A percentile compares a stretch with the other conserved stretches of the same genome.
phyloP scores from a whole-genome alignment of 2,113 vertebrate genomes.

The Perca schrenkii region DNA sequence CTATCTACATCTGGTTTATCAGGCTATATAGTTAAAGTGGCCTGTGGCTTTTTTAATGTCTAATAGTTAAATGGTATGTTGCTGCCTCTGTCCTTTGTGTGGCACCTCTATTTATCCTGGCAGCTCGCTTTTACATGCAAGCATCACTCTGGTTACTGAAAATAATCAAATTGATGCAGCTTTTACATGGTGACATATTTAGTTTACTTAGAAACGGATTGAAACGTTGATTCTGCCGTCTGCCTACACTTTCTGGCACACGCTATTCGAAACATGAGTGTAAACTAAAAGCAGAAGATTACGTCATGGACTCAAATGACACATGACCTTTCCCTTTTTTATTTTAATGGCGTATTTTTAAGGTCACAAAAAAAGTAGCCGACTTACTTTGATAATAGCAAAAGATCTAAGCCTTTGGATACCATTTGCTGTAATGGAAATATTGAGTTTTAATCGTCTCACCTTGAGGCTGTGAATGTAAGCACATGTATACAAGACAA shows the following conservation, averaged over 20 bases:
- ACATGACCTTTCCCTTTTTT: neutral
- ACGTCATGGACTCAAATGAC: neutral
- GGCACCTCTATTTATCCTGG: neutral
- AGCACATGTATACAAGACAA: neutral
- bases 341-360: neutral
- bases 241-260: too few species aligned
- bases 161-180: neutral
- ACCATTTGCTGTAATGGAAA: neutral
- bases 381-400: neutral
- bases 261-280: neutral
- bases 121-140: constrained; percentile 10
- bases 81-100: neutral
- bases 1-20: neutral
- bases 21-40: neutral
- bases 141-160: neutral
- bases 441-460: neutral
- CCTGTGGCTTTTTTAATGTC: neutral
- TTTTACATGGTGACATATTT: neutral
- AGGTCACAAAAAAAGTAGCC: neutral
- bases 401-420: neutral
- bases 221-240: neutral
- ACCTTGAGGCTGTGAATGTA: neutral
- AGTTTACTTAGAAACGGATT: neutral
- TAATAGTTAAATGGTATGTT: neutral
- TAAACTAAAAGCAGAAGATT: constrained; percentile 1